Percentiles rank a stretch among this genome's conserved stretches.
Evolutionary conservation across 2,888 invertebrate species (phyloP).

Genomic region (Tetragnatha montana): DNA sequence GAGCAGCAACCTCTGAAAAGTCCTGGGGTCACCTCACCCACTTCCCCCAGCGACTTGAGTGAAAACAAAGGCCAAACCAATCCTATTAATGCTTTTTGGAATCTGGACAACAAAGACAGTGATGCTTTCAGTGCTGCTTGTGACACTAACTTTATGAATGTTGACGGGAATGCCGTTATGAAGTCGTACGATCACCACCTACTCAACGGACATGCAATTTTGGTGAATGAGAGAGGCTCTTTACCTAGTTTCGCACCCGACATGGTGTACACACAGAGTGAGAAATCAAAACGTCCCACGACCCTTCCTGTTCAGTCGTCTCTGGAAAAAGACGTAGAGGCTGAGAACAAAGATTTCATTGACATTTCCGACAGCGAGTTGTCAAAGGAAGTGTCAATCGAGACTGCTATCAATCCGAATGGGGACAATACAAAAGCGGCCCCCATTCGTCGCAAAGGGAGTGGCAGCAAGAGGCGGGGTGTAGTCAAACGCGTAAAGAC

Average conservation of each 20-base stretch:
- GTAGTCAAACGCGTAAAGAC: conserved; percentile 70
- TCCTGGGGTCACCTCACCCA: conserved; percentile 49
- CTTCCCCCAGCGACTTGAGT: conserved; percentile 34
- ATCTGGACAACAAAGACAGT: conserved; percentile 22
- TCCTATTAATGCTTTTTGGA: conserved; percentile 55
- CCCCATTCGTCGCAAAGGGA: conserved; percentile 24
- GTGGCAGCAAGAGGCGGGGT: conserved; percentile 52
- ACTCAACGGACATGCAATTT: conserved; percentile 29
- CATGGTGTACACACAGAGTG: background rate
- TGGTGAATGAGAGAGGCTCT: background rate
- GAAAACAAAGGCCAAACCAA: conserved; percentile 54
- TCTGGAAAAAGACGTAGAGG: conserved; percentile 15
- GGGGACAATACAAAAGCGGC: background rate
- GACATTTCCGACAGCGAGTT: conserved; percentile 56
- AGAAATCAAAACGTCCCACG: conserved; percentile 61
- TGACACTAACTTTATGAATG: background rate
- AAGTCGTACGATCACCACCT: conserved; percentile 37
- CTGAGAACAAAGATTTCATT: conserved; percentile 12
- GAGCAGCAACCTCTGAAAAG: conserved; percentile 66
- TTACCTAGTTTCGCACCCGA: conserved; percentile 2
- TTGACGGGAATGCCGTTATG: conserved; percentile 21
- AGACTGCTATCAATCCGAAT: background rate
- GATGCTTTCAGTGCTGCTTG: conserved; percentile 18
- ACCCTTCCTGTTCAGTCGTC: conserved; percentile 44
- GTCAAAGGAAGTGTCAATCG: conserved; percentile 38